Percentiles rank a stretch among this genome's conserved stretches.
These are phyloP conservation scores for Lerista edwardsae DNA, from an alignment of 2,797 vertebrate genomes.

Conservation along the genomic window DNA sequence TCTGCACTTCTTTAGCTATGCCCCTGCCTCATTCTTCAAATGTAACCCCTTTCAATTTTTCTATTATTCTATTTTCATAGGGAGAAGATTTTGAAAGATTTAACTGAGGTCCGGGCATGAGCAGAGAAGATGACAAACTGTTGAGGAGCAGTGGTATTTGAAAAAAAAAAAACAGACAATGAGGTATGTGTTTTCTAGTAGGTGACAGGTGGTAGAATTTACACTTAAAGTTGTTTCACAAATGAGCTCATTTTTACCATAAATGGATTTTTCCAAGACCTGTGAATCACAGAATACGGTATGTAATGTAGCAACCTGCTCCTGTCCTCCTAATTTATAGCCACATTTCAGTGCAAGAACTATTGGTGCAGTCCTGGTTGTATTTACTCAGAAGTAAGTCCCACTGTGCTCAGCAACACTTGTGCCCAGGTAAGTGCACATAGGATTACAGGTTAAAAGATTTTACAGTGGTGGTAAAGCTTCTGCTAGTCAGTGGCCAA, in stretches of 20 bases:
- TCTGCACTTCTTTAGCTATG: too few relatives aligned
- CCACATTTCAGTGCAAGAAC: too few relatives aligned
- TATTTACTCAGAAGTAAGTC: too few relatives aligned
- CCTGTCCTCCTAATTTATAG: too few relatives aligned
- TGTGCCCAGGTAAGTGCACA: too few relatives aligned
- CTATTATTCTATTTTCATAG: neutral
- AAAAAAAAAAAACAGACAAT: neutral
- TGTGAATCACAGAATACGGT: neutral
- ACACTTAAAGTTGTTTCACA: neutral
- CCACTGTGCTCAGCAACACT: too few relatives aligned
- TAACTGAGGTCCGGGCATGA: neutral
- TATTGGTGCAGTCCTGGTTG: too few relatives aligned
- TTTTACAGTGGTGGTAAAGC: neutral
- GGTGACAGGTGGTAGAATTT: neutral
- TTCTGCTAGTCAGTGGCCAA: neutral
- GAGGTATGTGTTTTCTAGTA: neutral
- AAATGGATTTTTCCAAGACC: neutral
- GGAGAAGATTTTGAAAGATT: slow-evolving; percentile 2
- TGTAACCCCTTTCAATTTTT: neutral
- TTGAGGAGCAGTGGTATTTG: neutral
- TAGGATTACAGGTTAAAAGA: too few relatives aligned
- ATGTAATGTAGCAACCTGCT: neutral
- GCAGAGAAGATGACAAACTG: neutral
- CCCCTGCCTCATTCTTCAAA: too few relatives aligned
- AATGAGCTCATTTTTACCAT: neutral